Conservation (phyloP, 2,797 vertebrate genomes). For the Hoplostethus mediterraneus region DNA sequence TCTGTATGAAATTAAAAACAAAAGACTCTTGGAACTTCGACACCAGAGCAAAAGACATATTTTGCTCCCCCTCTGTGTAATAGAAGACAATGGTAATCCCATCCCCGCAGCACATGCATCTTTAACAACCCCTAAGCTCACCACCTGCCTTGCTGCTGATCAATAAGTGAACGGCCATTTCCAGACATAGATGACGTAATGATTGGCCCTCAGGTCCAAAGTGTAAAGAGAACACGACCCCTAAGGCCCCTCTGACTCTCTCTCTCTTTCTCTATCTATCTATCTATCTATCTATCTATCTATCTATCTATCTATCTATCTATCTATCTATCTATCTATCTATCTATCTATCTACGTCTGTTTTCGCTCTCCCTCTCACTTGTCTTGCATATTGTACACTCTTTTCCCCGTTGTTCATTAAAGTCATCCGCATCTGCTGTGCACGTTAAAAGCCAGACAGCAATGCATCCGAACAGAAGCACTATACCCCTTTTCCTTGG, state of each 20-base stretch:
- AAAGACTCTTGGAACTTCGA: background rate
- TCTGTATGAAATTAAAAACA: slow-evolving; percentile 2
- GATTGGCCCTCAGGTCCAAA: slow-evolving; percentile 60
- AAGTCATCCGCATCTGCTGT: background rate
- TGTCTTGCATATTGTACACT: background rate
- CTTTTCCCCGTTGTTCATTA: background rate
- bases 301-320: slow-evolving; percentile 61
- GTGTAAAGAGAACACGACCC: slow-evolving; percentile 46
- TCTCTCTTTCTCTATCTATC: slow-evolving; percentile 42
- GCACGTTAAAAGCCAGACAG: no score
- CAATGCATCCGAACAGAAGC: no score
- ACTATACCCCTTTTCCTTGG: no score
- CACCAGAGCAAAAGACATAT: background rate
- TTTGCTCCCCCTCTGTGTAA: background rate
- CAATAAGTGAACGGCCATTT: slow-evolving; percentile 66
- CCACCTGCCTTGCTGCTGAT: slow-evolving; percentile 72
- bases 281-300: slow-evolving; percentile 55
- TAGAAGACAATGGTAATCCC: slow-evolving; percentile 45
- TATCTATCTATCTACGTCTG: background rate
- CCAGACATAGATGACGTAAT: slow-evolving; percentile 60
- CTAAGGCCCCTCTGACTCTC: slow-evolving; percentile 20
- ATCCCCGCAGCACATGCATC: slow-evolving; percentile 61
- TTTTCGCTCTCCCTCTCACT: background rate
- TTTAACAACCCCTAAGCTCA: slow-evolving; percentile 65
- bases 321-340: slow-evolving; percentile 1